A percentile compares a stretch with the other conserved stretches of the same genome.
Evolutionary conservation across 2,113 vertebrate species (phyloP).

Genomic region (Galeopterus variegatus): DNA sequence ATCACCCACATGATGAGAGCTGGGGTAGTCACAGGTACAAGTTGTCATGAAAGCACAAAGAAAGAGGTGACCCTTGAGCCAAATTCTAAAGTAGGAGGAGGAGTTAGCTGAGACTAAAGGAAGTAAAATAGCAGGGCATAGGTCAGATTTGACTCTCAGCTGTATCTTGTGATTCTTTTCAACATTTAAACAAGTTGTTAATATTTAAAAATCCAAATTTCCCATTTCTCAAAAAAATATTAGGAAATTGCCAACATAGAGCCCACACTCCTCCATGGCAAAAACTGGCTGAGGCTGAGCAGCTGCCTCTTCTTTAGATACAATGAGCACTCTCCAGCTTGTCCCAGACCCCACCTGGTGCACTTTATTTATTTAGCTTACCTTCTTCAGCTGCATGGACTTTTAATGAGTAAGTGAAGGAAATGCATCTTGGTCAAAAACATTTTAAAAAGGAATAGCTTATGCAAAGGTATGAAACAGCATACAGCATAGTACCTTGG

Average conservation of each 20-base stretch:
- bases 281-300: neutral
- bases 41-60: neutral
- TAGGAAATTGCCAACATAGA: neutral
- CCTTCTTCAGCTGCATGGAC: neutral
- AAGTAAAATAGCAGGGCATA: neutral
- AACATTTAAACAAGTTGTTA: neutral
- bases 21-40: neutral
- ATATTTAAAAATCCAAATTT: conserved; percentile 24
- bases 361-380: neutral
- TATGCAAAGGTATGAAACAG: neutral
- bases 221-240: neutral
- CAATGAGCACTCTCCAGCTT: neutral
- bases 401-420: neutral
- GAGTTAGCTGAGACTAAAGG: neutral
- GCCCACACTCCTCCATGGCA: neutral
- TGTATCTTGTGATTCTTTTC: neutral
- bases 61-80: neutral
- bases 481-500: neutral
- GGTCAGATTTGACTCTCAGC: neutral
- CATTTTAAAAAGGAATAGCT: neutral
- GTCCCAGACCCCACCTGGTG: neutral
- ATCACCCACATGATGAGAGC: neutral
- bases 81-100: neutral
- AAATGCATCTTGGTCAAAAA: neutral
- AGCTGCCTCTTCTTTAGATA: neutral